Evolutionary conservation across 2,888 invertebrate genomes (phyloP).

Genomic region (Mesodorylaimus sp.): DNA sequence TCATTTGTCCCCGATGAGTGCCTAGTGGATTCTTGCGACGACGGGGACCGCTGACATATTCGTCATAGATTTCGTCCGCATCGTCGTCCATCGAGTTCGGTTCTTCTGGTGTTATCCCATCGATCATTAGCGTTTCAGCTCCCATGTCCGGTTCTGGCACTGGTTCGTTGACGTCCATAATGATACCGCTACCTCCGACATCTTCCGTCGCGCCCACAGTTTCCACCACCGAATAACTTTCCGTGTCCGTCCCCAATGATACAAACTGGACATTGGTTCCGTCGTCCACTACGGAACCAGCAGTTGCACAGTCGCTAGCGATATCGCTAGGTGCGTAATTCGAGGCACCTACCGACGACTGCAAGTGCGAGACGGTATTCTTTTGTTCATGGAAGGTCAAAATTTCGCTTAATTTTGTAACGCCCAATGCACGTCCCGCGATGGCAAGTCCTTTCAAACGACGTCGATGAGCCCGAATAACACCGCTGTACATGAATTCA

Average conservation of each 20-base stretch:
- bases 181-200: too few species aligned
- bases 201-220: constrained; percentile 4
- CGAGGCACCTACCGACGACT: background rate
- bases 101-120: too few species aligned
- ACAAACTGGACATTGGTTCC: too few species aligned
- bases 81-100: too few species aligned
- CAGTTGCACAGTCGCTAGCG: too few species aligned
- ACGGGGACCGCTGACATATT: constrained; percentile 17
- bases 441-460: background rate
- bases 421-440: constrained; percentile 5
- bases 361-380: too few species aligned
- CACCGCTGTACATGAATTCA: constrained; percentile 16
- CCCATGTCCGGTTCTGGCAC: too few species aligned
- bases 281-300: too few species aligned
- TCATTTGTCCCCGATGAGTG: constrained; percentile 3
- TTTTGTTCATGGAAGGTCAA: constrained; percentile 1
- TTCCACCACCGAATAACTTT: too few species aligned
- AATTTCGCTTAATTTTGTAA: constrained; percentile 7
- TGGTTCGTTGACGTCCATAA: too few species aligned
- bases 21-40: constrained; percentile 9
- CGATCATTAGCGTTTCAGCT: too few species aligned
- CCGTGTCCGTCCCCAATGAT: too few species aligned
- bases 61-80: constrained; percentile 17
- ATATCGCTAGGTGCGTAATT: background rate
- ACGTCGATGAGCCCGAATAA: background rate